Evolutionary conservation across 2,888 invertebrate species (phyloP).

Genomic region (Meiosimyza platycephala): DNA sequence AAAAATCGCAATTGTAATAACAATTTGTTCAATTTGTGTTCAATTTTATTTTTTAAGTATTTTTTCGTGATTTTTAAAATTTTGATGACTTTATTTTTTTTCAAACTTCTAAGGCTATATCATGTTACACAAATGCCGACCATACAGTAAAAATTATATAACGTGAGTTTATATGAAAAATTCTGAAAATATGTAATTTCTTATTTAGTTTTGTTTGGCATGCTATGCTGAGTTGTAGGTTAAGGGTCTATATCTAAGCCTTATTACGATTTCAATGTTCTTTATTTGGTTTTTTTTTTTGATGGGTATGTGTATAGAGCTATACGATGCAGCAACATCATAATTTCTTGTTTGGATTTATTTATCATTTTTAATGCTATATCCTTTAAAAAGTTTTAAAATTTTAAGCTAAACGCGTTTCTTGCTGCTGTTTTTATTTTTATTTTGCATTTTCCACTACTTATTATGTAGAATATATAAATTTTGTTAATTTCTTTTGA

Average conservation of each 20-base stretch:
- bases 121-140: too few relatives aligned
- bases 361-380: too few relatives aligned
- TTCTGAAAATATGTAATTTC: slow-evolving; percentile 26
- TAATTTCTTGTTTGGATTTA: too few relatives aligned
- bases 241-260: neutral
- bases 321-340: neutral
- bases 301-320: slow-evolving; percentile 40
- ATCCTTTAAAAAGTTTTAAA: too few relatives aligned
- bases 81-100: slow-evolving; percentile 12
- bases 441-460: neutral
- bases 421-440: slow-evolving; percentile 31
- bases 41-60: slow-evolving; percentile 21
- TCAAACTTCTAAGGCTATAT: neutral
- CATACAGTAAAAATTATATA: neutral
- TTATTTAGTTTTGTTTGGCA: slow-evolving; percentile 35
- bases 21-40: slow-evolving; percentile 44
- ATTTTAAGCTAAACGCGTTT: too few relatives aligned
- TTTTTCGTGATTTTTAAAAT: slow-evolving; percentile 16
- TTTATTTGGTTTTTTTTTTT: slow-evolving; percentile 33
- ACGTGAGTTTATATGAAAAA: slow-evolving; percentile 22
- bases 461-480: too few relatives aligned
- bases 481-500: slow-evolving; percentile 23
- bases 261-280: neutral
- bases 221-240: slow-evolving; percentile 26
- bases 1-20: slow-evolving; percentile 3